phyloP scores from a whole-genome alignment of 2,113 vertebrate species.

The Sisor rabdophorus region DNA sequence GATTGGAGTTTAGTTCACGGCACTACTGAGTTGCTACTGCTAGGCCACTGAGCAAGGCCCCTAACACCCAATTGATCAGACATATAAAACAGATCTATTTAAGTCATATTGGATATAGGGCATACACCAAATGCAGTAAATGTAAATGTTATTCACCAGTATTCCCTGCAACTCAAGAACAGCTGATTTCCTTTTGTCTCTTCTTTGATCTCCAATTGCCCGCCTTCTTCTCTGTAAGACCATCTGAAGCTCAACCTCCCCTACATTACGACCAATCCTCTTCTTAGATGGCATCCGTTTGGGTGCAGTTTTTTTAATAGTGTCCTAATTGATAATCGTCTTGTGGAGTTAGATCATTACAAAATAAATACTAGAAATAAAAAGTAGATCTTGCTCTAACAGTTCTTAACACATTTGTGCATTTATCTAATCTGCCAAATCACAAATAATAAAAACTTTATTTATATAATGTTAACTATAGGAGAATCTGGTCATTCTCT shows the following conservation, averaged over 20 bases:
- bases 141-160: constrained; percentile 61
- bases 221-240: constrained; percentile 72
- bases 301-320: constrained; percentile 47
- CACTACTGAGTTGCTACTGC: too few relatives aligned
- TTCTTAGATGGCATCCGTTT: constrained; percentile 48
- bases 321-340: constrained; percentile 46
- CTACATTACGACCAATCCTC: constrained; percentile 50
- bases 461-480: too few relatives aligned
- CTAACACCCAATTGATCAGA: too few relatives aligned
- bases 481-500: neutral
- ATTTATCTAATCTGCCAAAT: neutral
- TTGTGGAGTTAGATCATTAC: neutral
- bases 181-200: constrained; percentile 66
- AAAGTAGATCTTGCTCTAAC: neutral
- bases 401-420: neutral
- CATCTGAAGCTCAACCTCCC: constrained; percentile 65
- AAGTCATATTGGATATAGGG: too few relatives aligned
- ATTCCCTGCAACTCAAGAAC: constrained; percentile 73
- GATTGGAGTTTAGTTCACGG: too few relatives aligned
- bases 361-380: neutral
- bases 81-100: too few relatives aligned
- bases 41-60: too few relatives aligned
- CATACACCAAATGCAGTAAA: neutral
- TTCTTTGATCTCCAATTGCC: constrained; percentile 61
- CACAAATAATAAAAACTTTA: too few relatives aligned